phyloP scores from a whole-genome alignment of 2,888 invertebrate species.

The Brenthis ino region DNA sequence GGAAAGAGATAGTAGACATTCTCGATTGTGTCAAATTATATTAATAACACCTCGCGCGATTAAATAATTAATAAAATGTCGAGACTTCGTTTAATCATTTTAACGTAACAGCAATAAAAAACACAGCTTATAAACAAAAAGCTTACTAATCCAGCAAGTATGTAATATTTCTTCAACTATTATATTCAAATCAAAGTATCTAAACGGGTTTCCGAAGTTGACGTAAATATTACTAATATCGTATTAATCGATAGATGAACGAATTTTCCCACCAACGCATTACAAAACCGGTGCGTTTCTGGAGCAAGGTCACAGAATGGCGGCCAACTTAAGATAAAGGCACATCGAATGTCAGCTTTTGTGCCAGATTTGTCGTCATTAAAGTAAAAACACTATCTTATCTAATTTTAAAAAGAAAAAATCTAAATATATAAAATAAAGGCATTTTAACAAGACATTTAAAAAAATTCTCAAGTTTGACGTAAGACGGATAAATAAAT shows the following conservation, averaged over 20 bases:
- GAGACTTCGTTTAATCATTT: too few species aligned
- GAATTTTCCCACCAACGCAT: conserved; percentile 69
- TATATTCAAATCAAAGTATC: background rate
- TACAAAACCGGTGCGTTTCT: conserved; percentile 70
- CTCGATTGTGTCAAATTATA: too few species aligned
- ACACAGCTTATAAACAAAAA: background rate
- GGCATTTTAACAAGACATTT: too few species aligned
- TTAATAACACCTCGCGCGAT: too few species aligned
- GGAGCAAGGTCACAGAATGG: conserved; percentile 77
- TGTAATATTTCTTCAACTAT: background rate
- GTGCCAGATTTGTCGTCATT: conserved; percentile 63
- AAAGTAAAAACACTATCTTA: background rate
- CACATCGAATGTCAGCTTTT: conserved; percentile 69
- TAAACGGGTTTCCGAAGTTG: conserved; percentile 3
- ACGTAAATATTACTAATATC: conserved; percentile 38
- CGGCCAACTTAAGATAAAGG: conserved; percentile 65
- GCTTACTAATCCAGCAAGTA: background rate
- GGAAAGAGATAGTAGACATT: too few species aligned
- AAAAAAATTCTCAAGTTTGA: too few species aligned
- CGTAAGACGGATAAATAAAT: too few species aligned
- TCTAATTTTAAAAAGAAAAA: too few species aligned
- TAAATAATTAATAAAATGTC: too few species aligned
- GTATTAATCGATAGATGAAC: conserved; percentile 60
- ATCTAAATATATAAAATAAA: too few species aligned
- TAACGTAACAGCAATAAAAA: too few species aligned